These are phyloP conservation scores for Ethmia dodecea DNA, from an alignment of 2,888 invertebrate species.

Conservation along the genomic window DNA sequence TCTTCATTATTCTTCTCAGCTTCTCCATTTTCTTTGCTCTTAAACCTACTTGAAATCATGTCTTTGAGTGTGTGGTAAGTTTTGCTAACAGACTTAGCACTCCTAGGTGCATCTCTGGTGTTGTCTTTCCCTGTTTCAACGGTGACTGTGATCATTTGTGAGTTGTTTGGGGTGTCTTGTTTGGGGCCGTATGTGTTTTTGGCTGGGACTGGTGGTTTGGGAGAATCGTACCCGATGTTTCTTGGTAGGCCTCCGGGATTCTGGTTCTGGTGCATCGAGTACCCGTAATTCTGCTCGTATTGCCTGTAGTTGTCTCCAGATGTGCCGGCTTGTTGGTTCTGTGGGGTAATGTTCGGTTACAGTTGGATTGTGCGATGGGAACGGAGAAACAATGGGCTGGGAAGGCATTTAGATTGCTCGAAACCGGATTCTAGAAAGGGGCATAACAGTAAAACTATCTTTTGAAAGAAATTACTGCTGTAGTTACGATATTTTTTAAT, in stretches of 20 bases:
- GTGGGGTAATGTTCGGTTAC: slow-evolving; percentile 28
- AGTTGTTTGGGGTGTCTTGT: slow-evolving; percentile 58
- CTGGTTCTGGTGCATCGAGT: slow-evolving; percentile 51
- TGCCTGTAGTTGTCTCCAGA: slow-evolving; percentile 70
- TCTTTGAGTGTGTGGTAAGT: slow-evolving; percentile 90
- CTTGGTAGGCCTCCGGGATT: slow-evolving; percentile 51
- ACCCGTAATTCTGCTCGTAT: slow-evolving; percentile 75
- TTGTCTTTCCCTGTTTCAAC: slow-evolving; percentile 79
- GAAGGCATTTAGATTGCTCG: slow-evolving; percentile 32
- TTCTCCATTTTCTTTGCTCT: slow-evolving; percentile 78
- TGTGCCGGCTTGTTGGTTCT: slow-evolving; percentile 75
- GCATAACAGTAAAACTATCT: slow-evolving; percentile 6
- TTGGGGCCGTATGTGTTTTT: slow-evolving; percentile 55
- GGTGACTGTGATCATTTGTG: slow-evolving; percentile 74
- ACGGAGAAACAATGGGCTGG: slow-evolving; percentile 42
- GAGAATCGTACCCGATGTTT: slow-evolving; percentile 61
- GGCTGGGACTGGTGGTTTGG: slow-evolving; percentile 69
- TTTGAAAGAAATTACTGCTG: too few relatives aligned
- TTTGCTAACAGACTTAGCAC: slow-evolving; percentile 83
- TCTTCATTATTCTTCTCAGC: slow-evolving; percentile 72
- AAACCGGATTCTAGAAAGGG: slow-evolving; percentile 3
- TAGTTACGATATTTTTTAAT: too few relatives aligned
- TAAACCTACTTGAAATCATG: slow-evolving; percentile 89
- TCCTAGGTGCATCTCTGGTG: slow-evolving; percentile 75
- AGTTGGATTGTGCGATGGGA: slow-evolving; percentile 37